Evolutionary conservation across 2,113 vertebrate genomes (phyloP), one percentile per base, ranked within the genome.

Genomic region (Lasiurus cinereus): DNA sequence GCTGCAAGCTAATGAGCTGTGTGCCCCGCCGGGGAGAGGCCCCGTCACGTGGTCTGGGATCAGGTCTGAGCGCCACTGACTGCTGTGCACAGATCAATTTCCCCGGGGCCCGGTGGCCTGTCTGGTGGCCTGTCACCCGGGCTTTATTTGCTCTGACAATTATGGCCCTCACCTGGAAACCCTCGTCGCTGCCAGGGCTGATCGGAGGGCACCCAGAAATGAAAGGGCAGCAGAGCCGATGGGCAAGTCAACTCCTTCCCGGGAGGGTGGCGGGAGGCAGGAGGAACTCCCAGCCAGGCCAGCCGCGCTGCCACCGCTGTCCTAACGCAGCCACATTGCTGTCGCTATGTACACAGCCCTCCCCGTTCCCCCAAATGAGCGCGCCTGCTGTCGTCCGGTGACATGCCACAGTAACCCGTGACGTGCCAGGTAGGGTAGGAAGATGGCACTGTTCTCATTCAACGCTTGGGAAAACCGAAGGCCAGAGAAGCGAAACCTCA

Each of bases 1-100:
- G 98, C 95, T 50, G 95, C 83, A 97, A 98, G 96, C 97, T 98
- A 98, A 98, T 96, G 97, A 98, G 97, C 95, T 96, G 98, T 96
- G 97, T 36, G 86, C 97, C 98, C 98, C 93, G 96, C 82, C 92
- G 83, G 96, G 92, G 91, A 91, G 96, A 96, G 97, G 97, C 93
- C 95, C 36, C 9, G 12, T 97, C 96, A 97, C 24, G 82, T 91
- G 97, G 91, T 16, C 64, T 0, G 6, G 96, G 93, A 98, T 88
- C 19, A 80, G 96, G 93, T 48, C 39, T 84, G 62, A 83, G 96
- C 83, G 27, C 88, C 93, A 96, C 96, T 9, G 31, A 87, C 95
- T 93, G 95, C 96, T 64, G n/a, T 27, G 91, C 85, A 83, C 82
- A 62, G 97, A 92, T 96, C 6, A 11, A 84, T 96, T 97, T 97